These are phyloP conservation scores for Sipunculus nudus DNA, from an alignment of 2,888 invertebrate species.

Conservation along the genomic window DNA sequence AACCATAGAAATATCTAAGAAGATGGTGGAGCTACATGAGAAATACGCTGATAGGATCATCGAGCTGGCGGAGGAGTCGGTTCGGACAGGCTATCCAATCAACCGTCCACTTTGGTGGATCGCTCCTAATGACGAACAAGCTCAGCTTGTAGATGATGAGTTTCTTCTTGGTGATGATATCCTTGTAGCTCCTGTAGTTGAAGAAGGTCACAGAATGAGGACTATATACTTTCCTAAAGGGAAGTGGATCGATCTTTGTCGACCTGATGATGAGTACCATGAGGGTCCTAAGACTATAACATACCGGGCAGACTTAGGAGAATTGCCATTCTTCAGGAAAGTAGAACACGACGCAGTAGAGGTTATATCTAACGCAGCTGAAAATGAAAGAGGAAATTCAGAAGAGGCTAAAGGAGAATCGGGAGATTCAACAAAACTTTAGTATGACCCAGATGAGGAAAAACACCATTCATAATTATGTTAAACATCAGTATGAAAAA, in stretches of 20 bases:
- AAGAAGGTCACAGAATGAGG: constrained; percentile 48
- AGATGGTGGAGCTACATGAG: constrained; percentile 48
- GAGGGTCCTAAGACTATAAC: neutral
- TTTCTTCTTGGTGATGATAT: constrained; percentile 60
- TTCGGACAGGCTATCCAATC: constrained; percentile 74
- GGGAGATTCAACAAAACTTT: too few species aligned
- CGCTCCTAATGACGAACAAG: constrained; percentile 81
- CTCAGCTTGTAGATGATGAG: constrained; percentile 80
- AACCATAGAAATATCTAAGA: constrained; percentile 43
- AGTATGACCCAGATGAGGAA: too few species aligned
- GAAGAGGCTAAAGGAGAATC: too few species aligned
- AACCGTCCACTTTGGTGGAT: constrained; percentile 89
- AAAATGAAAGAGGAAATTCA: too few species aligned
- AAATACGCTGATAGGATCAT: constrained; percentile 43
- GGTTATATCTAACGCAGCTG: too few species aligned
- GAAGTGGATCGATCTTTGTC: constrained; percentile 1
- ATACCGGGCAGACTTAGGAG: too few species aligned
- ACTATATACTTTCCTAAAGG: constrained; percentile 51
- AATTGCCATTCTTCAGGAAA: too few species aligned
- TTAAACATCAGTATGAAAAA: too few species aligned
- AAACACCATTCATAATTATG: too few species aligned
- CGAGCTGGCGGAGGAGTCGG: constrained; percentile 42
- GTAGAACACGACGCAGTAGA: too few species aligned
- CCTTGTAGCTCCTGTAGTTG: constrained; percentile 62
- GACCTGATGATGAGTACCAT: too few species aligned